Evolutionary conservation across 92 coral and sea anemone species (phyloP), one percentile per base, ranked within the genome.

Genomic region (Paragorgia papillata): DNA sequence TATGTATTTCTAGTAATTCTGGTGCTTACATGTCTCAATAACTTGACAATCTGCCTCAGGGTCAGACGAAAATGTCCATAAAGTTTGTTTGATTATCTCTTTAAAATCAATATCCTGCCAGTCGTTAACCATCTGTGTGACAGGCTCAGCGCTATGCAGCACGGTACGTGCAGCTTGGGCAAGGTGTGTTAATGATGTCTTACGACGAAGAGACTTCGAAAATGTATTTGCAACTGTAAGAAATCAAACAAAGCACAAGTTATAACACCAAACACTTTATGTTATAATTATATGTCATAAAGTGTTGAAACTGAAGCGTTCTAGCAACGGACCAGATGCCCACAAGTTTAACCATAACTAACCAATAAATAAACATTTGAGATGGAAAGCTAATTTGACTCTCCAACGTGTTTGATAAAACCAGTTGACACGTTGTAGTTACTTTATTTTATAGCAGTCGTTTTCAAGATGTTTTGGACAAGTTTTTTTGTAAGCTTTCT

Each of bases 111-210:
- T 89, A 25, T 89, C 91, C 15, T 85, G 82, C 99, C 99, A 95
- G 83, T 95, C 99, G 28, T 80, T 84, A 0, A 95, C 82, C 99
- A 95, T 95, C 59, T 95, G 99, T 1, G 91, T 82, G 43, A 95
- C 99, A 24, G 99, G 96, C 50, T 95, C 99, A 27, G 95, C 83
- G 57, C 99, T 95, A 67, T 95, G 99, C 9, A 95, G 80, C 2
- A 95, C 99, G 12, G 99, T 95, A 2, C 99, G 90, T 13, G 99
- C 99, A 14, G 99, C 99, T 91, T 94, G 88, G 13, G 99, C 99
- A 20, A 95, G 87, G 59, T 95, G 99, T 3, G 99, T 95, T 53
- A 95, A 77, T 1, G 99, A 95, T 0, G 99, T 95, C 82, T 95
- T 96, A 28, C 99, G 87, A 37, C 99, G 89, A 24, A 95, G 87